Evolutionary conservation across 2,888 invertebrate species (phyloP), one percentile per base, ranked within the genome.

Genomic region (Melanchra persicariae): DNA sequence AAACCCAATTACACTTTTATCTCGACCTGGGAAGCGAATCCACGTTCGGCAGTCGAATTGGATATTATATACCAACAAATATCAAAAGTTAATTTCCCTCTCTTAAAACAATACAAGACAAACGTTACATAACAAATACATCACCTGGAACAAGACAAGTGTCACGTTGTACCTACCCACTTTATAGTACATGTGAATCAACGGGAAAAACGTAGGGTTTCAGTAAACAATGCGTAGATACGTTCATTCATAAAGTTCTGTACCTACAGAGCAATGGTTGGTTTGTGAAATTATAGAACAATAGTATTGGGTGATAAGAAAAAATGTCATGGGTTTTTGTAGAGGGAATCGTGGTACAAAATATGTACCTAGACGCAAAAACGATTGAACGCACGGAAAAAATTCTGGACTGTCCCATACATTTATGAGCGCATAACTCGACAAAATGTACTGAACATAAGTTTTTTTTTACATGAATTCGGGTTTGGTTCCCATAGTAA

Each of bases 171-270:
- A 67, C 15, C 7, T 59, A 54, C 30, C 12, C 5, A 26, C 9
- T 8, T 49, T 15, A 30, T 5, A 37, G 10, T 8, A 40, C 6
- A 6, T 12, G 22, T 76, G 75, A 76, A 45, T 74, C 69, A 74
- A 64, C 47, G 75, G 75, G 65, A 65, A 79, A 74, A 57, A 30
- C 22, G 2, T 40, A n/a, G 60, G 62, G 58, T 61, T 67, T 19
- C 2, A 45, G 52, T 63, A 61, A 67, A 67, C 59, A 63, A 59
- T 63, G 62, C 63, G 57, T 79, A 55, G 51, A 65, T 43, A 30
- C 19, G 37, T 78, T 73, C 78, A 78, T 78, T 77, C 78, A 77
- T 66, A 60, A 70, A 37, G 45, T 65, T 49, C 7, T 76, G 1
- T 68, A 51, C 15, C 51, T 62, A 69, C 26, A 12, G 12, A 22